Conservation (phyloP, 2,113 vertebrate genomes). For the Hypanus sabinus region DNA sequence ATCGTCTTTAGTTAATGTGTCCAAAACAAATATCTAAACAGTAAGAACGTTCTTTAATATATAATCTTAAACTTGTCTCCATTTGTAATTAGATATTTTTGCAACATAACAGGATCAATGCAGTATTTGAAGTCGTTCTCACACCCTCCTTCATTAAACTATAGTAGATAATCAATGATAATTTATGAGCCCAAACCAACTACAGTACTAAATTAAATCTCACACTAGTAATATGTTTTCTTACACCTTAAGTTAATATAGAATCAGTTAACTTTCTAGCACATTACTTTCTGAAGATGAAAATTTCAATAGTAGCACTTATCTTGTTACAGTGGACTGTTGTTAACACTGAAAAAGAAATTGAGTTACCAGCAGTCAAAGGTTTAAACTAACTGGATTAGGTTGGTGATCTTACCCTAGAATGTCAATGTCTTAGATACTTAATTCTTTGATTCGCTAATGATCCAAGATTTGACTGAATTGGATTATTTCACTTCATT, state of each 20-base stretch:
- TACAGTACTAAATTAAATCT: neutral
- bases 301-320: neutral
- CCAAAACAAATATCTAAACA: too few relatives aligned
- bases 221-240: neutral
- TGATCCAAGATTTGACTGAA: neutral
- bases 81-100: neutral
- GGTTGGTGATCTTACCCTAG: neutral
- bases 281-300: neutral
- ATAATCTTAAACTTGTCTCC: neutral
- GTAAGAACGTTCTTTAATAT: neutral
- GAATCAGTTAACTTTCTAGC: neutral
- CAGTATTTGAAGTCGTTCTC: neutral
- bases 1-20: neutral
- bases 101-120: neutral
- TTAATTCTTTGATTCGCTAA: neutral
- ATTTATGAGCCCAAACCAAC: neutral
- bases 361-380: neutral
- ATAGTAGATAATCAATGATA: neutral
- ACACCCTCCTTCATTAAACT: neutral
- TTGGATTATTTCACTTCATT: neutral
- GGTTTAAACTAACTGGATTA: neutral
- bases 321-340: neutral
- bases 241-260: neutral
- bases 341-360: neutral
- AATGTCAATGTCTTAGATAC: neutral